Evolutionary conservation across 2,888 invertebrate genomes (phyloP).

Genomic region (Cephus pygmeus): DNA sequence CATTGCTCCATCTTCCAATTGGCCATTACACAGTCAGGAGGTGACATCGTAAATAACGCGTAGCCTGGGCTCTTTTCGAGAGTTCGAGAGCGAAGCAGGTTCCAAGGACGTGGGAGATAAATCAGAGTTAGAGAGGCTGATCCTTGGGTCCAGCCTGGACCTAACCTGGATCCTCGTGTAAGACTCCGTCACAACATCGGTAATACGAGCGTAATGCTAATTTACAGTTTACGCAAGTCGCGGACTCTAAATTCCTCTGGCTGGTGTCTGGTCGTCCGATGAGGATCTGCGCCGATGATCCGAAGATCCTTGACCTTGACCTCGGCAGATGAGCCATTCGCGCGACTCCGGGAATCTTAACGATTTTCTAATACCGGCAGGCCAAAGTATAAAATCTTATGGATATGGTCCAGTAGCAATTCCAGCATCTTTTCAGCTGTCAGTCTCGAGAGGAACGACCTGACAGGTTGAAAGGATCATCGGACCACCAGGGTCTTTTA

Average conservation of each 20-base stretch:
- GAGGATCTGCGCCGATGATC: background rate
- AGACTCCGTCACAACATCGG: constrained; percentile 59
- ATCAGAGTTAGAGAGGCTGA: constrained; percentile 56
- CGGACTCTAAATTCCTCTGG: background rate
- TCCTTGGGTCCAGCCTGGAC: constrained; percentile 36
- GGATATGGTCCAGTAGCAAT: background rate
- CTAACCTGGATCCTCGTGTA: constrained; percentile 44
- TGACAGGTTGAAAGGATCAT: background rate
- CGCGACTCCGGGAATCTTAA: background rate
- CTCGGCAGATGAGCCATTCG: constrained; percentile 18
- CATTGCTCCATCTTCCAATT: constrained; percentile 3
- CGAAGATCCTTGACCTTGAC: constrained; percentile 42
- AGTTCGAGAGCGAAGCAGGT: constrained; percentile 8
- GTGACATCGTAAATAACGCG: constrained; percentile 7
- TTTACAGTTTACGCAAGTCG: constrained; percentile 55
- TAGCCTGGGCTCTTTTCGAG: background rate
- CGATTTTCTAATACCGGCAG: background rate
- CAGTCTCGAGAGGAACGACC: background rate
- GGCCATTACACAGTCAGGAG: background rate
- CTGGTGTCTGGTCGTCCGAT: background rate
- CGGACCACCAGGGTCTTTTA: background rate
- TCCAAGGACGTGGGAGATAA: constrained; percentile 38
- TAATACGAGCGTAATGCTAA: constrained; percentile 63
- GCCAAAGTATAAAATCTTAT: background rate
- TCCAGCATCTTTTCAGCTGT: too few species aligned